These are phyloP conservation scores for Galaxea fascicularis DNA, from an alignment of 92 coral and sea anemone species.

Conservation along the genomic window DNA sequence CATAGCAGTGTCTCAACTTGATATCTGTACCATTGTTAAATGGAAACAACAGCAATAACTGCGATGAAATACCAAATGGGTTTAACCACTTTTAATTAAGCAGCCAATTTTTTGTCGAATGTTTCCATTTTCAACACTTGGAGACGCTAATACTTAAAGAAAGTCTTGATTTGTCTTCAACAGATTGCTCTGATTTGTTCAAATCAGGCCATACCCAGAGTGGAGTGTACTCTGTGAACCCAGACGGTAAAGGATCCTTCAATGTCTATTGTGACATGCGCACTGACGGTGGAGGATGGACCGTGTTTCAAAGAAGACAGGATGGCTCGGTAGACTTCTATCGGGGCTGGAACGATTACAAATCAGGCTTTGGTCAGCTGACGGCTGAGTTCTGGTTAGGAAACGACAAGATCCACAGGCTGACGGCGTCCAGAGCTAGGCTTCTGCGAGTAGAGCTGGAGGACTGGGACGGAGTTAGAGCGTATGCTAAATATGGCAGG, in stretches of 20 bases:
- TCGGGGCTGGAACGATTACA: conserved; percentile 60
- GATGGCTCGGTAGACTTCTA: conserved; percentile 72
- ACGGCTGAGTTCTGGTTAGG: conserved; percentile 66
- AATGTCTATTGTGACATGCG: conserved; percentile 70
- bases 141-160: no score
- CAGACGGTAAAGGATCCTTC: conserved; percentile 64
- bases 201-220: conserved; percentile 41
- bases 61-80: no score
- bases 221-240: conserved; percentile 48
- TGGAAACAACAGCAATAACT: no score
- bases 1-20: no score
- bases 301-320: conserved; percentile 72
- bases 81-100: no score
- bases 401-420: conserved; percentile 66
- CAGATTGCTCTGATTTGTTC: conserved; percentile 32
- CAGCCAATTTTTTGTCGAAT: no score
- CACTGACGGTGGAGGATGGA: conserved; percentile 72
- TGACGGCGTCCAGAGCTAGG: conserved; percentile 45
- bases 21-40: no score
- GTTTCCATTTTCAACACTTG: no score
- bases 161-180: neutral
- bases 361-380: conserved; percentile 69
- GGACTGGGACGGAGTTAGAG: conserved; percentile 55
- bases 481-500: conserved; percentile 65
- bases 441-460: conserved; percentile 61